Evolutionary conservation across 1,140 invertebrate genomes (phyloP).

Genomic region (Planococcus citri): DNA sequence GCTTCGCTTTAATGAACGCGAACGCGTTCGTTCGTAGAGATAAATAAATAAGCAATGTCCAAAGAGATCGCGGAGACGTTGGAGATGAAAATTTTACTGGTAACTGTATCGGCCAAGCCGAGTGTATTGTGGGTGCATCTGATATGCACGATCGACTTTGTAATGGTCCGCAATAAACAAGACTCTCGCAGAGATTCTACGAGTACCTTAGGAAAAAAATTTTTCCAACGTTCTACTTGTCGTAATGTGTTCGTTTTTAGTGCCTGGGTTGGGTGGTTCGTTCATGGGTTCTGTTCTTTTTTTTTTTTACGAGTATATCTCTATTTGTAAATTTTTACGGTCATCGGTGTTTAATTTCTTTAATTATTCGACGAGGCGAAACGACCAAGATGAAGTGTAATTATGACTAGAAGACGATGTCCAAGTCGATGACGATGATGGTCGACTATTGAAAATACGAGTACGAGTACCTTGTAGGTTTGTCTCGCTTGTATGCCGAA

Average conservation of each 20-base stretch:
- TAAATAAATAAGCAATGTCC: neutral
- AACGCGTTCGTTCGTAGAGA: no score
- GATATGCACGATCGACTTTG: conserved; percentile 12
- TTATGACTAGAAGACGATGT: no score
- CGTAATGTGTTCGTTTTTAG: neutral
- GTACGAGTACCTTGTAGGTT: no score
- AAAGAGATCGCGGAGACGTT: neutral
- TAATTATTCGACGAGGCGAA: neutral
- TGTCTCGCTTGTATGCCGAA: no score
- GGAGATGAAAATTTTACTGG: neutral
- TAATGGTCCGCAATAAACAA: no score
- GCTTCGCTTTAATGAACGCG: conserved; percentile 3
- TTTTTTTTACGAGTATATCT: no score
- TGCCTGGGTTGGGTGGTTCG: neutral
- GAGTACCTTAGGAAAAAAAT: no score
- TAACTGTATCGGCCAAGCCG: neutral
- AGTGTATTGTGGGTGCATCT: conserved; percentile 8
- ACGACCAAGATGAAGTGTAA: no score
- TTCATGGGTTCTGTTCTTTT: no score
- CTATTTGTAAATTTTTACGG: neutral
- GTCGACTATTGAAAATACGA: no score
- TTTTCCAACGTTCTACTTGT: neutral
- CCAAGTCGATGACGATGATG: no score
- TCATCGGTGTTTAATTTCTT: neutral
- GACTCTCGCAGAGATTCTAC: no score